A percentile compares a stretch with the other conserved stretches of the same genome.
Evolutionary conservation across 2,113 vertebrate species (phyloP).

Genomic region (Cryptomyrus ogoouensis): DNA sequence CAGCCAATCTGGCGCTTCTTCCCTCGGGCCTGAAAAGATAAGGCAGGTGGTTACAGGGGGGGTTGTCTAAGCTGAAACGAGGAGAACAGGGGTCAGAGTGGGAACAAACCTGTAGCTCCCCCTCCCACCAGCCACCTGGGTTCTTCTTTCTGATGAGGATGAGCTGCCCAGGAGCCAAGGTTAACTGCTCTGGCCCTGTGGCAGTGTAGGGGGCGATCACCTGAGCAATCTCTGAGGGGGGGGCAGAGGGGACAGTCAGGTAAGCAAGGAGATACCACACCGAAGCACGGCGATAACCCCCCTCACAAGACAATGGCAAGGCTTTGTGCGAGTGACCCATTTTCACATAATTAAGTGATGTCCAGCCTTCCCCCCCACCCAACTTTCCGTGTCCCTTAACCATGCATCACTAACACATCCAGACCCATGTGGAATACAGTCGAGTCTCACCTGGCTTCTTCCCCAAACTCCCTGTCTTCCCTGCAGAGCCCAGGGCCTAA

Average conservation of each 20-base stretch:
- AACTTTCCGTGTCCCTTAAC: neutral
- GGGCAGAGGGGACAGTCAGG: neutral
- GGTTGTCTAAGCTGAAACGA: neutral
- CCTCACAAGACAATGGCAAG: neutral
- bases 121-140: slow-evolving; percentile 99
- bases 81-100: neutral
- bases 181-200: slow-evolving; percentile 91
- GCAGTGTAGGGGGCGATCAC: slow-evolving; percentile 92
- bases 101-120: slow-evolving; percentile 83
- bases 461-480: slow-evolving; percentile 92
- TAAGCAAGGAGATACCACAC: neutral
- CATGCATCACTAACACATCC: no score
- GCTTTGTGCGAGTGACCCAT: neutral
- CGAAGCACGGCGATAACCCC: neutral
- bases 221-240: slow-evolving; percentile 83
- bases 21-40: slow-evolving; percentile 73
- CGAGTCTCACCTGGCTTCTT: slow-evolving; percentile 89
- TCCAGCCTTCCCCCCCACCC: neutral
- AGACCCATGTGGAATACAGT: neutral
- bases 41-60: neutral
- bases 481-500: slow-evolving; percentile 79
- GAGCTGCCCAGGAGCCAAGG: slow-evolving; percentile 88
- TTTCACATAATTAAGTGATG: neutral
- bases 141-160: slow-evolving; percentile 98
- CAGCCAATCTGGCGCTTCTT: slow-evolving; percentile 97